These are phyloP conservation scores for Megaustenia siamemsis DNA, from an alignment of 2,888 invertebrate genomes.

Conservation along the genomic window DNA sequence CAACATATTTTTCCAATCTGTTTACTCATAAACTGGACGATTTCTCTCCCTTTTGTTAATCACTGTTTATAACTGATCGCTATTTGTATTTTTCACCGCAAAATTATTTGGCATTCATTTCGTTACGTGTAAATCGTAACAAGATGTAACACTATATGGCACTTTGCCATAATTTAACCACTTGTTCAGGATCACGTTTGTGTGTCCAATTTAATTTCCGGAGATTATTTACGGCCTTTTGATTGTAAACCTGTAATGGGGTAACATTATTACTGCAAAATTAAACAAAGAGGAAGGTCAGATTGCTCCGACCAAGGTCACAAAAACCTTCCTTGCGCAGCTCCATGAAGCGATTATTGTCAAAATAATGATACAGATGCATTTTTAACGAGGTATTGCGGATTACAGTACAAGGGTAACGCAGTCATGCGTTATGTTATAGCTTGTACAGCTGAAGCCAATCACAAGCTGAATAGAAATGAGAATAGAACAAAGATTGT, in stretches of 20 bases:
- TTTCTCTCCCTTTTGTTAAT: too few species aligned
- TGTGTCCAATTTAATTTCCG: not conserved
- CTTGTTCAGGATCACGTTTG: not conserved
- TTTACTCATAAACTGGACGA: too few species aligned
- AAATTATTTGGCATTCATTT: too few species aligned
- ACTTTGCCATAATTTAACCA: conserved; percentile 18
- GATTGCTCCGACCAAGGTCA: not conserved
- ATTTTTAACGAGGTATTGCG: not conserved
- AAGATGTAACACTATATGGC: not conserved
- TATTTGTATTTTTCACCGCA: too few species aligned
- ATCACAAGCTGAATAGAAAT: too few species aligned
- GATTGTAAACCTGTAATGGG: not conserved
- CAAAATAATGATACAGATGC: not conserved
- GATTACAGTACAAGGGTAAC: too few species aligned
- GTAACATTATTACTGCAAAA: not conserved
- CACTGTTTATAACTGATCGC: too few species aligned
- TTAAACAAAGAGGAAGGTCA: conserved; percentile 25
- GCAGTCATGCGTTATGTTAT: too few species aligned
- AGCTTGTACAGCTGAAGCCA: too few species aligned
- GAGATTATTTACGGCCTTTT: not conserved
- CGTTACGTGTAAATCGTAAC: not conserved
- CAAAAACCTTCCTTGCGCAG: not conserved
- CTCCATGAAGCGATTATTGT: not conserved
- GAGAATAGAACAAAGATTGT: too few species aligned
- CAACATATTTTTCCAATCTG: too few species aligned